phyloP scores from a whole-genome alignment of 2,797 vertebrate genomes.

The Acrossocheilus fasciatus region DNA sequence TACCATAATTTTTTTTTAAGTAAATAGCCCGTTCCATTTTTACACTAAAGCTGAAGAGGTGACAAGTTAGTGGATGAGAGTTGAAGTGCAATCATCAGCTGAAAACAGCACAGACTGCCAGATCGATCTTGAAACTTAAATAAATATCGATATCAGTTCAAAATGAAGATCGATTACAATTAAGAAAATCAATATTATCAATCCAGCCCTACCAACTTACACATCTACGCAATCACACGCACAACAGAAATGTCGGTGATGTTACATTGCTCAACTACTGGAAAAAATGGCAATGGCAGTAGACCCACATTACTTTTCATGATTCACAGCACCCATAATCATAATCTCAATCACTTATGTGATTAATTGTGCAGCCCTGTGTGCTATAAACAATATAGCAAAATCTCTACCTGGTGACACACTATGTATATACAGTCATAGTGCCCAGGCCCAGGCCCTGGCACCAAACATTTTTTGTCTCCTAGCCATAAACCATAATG shows the following conservation, averaged over 20 bases:
- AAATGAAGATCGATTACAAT: background rate
- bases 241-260: background rate
- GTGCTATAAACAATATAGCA: background rate
- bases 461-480: background rate
- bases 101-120: background rate
- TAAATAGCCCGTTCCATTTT: too few relatives aligned
- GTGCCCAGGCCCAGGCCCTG: background rate
- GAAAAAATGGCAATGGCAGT: background rate
- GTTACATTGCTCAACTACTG: background rate
- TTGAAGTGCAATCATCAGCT: background rate
- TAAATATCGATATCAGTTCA: background rate
- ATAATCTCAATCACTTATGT: background rate
- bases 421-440: background rate
- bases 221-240: background rate
- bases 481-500: background rate
- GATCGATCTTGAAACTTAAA: background rate
- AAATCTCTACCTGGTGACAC: background rate
- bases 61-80: background rate
- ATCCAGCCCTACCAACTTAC: background rate
- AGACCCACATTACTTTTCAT: background rate
- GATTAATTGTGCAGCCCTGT: background rate
- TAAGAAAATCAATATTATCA: background rate
- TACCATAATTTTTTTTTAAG: too few relatives aligned
- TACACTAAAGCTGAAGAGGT: background rate
- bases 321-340: background rate